Evolutionary conservation across 2,888 invertebrate species (phyloP), one percentile per base, ranked within the genome.

Genomic region (Barypeithes pellucidus): DNA sequence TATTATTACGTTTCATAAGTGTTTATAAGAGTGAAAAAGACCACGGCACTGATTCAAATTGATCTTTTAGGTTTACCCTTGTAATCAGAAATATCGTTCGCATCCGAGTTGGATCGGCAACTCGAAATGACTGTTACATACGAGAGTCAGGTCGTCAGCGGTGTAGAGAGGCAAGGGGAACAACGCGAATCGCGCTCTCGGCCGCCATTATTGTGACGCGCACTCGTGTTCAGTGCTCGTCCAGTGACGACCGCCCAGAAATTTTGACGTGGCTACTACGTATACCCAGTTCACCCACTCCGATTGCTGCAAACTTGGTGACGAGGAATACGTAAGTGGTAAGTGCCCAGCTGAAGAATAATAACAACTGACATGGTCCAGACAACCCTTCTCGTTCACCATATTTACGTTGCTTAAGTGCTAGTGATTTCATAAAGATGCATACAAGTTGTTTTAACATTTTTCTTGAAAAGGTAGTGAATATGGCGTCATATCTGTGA

Each of bases 311-410:
- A 93, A 93, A 94, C 90, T 92, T 92, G 92, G 94, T 94, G 94
- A 95, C 94, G 94, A 94, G 93, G 93, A 94, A 94, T 94, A 94
- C 94, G 94, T 94, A 95, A 94, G 94, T 93, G 82, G 93, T 93
- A 92, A 93, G 92, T 93, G 91, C 91, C 90, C 89, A 88, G 89
- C 88, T 88, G 89, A 88, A 88, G 89, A 89, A 89, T 87, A 89
- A 89, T 87, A 89, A 88, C 88, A 88, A 85, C 86, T 86, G 87
- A 86, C 88, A 87, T 88, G 88, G 88, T 85, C 85, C 85, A 84
- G 84, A 81, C 84, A 81, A 76, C 82, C 83, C 82, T 80, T 81
- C 66, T 43, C 41, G 67, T 54, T 68, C 52, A 65, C n/a, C 60
- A 79, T 68, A 33, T 41, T 24, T 18, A 52, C 66, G 47, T 20